A percentile compares a stretch with the other conserved stretches of the same genome.
Conservation (phyloP, 2,888 invertebrate genomes). For the Blera fallax region DNA sequence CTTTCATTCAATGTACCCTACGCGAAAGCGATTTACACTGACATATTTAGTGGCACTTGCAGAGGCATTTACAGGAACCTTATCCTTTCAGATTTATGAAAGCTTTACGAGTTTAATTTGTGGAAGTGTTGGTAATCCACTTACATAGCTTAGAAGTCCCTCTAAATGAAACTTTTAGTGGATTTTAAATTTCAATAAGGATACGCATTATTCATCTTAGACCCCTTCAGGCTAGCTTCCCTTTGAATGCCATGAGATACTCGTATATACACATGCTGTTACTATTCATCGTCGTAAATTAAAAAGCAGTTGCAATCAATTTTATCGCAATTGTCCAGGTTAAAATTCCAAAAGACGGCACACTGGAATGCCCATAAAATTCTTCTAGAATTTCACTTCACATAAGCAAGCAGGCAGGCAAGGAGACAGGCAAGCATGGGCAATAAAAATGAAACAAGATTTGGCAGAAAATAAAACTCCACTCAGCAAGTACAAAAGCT, state of each 20-base stretch:
- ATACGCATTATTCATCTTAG: too few relatives aligned
- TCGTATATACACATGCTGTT: too few relatives aligned
- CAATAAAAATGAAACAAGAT: conserved; percentile 28
- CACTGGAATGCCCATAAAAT: neutral
- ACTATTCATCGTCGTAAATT: neutral
- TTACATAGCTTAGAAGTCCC: too few relatives aligned
- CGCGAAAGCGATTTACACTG: neutral
- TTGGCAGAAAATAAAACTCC: conserved; percentile 29
- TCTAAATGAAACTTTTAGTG: too few relatives aligned
- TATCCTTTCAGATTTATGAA: neutral
- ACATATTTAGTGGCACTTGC: conserved; percentile 21
- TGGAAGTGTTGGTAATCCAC: too few relatives aligned
- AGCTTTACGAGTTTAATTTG: neutral
- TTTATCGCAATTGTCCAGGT: neutral
- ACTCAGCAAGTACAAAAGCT: conserved; percentile 32
- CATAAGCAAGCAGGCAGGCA: neutral
- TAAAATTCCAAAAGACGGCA: neutral
- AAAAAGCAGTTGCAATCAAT: neutral
- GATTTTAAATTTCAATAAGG: too few relatives aligned
- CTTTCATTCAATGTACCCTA: neutral
- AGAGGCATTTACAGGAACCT: neutral
- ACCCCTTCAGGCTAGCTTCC: too few relatives aligned
- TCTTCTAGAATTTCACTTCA: neutral
- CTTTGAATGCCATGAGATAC: too few relatives aligned
- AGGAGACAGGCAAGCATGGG: neutral